Evolutionary conservation across 2,888 invertebrate species (phyloP), one percentile per base, ranked within the genome.

Genomic region (Carabus problematicus): DNA sequence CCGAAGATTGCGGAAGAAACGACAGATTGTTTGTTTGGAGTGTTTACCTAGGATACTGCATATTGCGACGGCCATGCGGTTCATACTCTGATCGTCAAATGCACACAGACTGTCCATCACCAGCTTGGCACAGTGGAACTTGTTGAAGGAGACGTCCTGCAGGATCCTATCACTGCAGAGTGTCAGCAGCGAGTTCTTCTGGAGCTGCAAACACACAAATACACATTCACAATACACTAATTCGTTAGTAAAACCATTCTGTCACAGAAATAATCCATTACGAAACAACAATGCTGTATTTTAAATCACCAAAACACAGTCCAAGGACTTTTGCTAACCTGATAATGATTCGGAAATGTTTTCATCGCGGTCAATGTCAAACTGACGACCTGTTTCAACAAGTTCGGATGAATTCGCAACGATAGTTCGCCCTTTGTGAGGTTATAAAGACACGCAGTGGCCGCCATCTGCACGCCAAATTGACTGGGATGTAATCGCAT

Each of bases 21-120:
- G n/a, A 14, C 16, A 8, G 3, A 12, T 49, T n/a, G 18, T 3
- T n/a, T n/a, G 49, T 49, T 16, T 8, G 8, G 3, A 16, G 9
- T 41, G 67, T 71, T 73, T 69, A 79, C 80, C 89, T 39, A 92
- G 82, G 72, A 92, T 91, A 70, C 91, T 91, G 75, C 91, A 91
- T 71, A 92, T 91, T 0, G 91, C 91, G n/a, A 91, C 91, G 18
- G 90, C 89, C 91, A 92, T 91, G 64, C 91, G 83, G 76, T 88
- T 89, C 87, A 91, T 89, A 58, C 88, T 87, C 4, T 86, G 81
- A 76, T 91, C 90, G 58, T 89, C 87, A 77, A 89, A 91, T 9
- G 84, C 81, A 75, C 89, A 89, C 68, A 92, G 82, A 73, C 89
- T 89, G 74, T 91, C 89, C 83, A 92, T 84, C 16, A 91, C 91